Percentiles rank a stretch among this genome's conserved stretches.
Conservation (phyloP, 1,140 invertebrate genomes). For the Drosophila ananassae region DNA sequence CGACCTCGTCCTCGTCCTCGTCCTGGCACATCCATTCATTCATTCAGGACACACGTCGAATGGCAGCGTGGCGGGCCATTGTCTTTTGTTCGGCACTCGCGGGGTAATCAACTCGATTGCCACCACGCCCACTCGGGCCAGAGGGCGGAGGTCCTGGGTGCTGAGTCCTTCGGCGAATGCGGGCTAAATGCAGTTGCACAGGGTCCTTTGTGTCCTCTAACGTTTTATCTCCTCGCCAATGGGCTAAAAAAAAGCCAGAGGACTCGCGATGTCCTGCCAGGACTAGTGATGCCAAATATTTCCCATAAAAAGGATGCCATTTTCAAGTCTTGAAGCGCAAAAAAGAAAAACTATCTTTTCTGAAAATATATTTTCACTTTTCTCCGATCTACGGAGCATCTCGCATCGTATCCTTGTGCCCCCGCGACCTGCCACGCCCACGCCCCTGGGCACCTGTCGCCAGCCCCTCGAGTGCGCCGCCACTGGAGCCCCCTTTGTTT, state of each 20-base stretch:
- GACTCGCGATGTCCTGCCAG: neutral
- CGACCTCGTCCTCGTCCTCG: neutral
- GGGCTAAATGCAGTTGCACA: constrained; percentile 33
- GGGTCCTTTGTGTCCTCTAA: constrained; percentile 1
- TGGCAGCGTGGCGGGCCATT: constrained; percentile 21
- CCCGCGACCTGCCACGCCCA: no score
- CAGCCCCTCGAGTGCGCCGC: neutral
- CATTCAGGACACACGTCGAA: constrained; percentile 6
- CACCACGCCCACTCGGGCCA: constrained; percentile 8
- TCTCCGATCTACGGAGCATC: no score
- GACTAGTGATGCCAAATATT: neutral
- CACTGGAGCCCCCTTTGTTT: constrained; percentile 52
- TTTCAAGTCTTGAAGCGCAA: neutral
- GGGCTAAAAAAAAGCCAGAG: constrained; percentile 17
- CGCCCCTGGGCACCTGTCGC: neutral
- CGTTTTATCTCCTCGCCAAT: constrained; percentile 19
- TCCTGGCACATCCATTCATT: neutral
- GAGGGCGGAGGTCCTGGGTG: neutral
- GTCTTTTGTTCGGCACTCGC: constrained; percentile 47
- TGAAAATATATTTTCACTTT: no score
- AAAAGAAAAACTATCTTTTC: no score
- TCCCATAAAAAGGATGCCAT: neutral
- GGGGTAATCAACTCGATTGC: constrained; percentile 52
- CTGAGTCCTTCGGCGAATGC: constrained; percentile 33
- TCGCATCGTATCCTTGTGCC: no score